Evolutionary conservation across 2,888 invertebrate genomes (phyloP).

Genomic region (Xestia sexstrigata): DNA sequence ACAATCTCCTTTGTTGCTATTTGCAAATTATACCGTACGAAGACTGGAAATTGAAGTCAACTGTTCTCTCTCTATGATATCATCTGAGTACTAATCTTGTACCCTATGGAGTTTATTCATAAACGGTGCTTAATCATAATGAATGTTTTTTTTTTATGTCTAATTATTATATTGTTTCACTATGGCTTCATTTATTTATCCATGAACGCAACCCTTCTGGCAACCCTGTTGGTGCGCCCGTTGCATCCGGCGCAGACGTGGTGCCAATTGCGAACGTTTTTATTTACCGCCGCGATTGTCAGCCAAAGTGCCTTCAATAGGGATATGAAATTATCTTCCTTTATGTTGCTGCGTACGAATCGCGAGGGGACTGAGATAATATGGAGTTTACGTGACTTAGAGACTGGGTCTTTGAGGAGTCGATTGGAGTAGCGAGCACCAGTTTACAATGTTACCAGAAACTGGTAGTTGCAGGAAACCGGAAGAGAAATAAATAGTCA

Average conservation of each 20-base stretch:
- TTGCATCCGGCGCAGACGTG: slow-evolving; percentile 69
- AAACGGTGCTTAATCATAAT: no score
- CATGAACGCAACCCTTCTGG: neutral
- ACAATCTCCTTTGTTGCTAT: no score
- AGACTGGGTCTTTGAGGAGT: neutral
- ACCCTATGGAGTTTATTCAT: no score
- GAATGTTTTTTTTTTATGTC: no score
- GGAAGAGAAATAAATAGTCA: neutral
- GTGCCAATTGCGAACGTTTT: slow-evolving; percentile 69
- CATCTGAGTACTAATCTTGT: no score
- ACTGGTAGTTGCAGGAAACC: neutral
- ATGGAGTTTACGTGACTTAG: slow-evolving; percentile 16
- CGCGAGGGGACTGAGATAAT: neutral
- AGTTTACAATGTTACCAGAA: neutral
- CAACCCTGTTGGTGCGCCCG: slow-evolving; percentile 48
- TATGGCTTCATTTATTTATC: neutral
- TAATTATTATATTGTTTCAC: no score
- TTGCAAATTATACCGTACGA: no score
- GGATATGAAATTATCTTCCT: slow-evolving; percentile 65
- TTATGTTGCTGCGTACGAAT: slow-evolving; percentile 54
- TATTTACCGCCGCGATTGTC: slow-evolving; percentile 64
- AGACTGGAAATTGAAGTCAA: no score
- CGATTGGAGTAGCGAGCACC: neutral
- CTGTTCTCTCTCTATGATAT: no score
- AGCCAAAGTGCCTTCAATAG: slow-evolving; percentile 67